These are phyloP conservation scores for Myotis davidii DNA, from an alignment of 2,113 vertebrate genomes.

Conservation along the genomic window DNA sequence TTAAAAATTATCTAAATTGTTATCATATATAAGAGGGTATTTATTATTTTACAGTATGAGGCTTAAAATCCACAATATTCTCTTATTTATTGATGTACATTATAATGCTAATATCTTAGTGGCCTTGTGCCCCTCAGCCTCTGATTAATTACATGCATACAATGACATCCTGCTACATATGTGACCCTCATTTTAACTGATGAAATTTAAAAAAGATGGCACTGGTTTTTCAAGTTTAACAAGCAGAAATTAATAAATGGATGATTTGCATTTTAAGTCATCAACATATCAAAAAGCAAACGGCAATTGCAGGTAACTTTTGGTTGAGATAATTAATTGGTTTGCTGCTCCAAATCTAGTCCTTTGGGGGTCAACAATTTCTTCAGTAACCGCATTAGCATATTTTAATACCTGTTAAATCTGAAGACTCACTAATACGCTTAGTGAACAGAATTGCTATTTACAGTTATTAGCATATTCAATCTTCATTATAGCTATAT, in stretches of 20 bases:
- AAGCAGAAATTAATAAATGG: slow-evolving; percentile 74
- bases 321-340: slow-evolving; percentile 75
- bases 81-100: slow-evolving; percentile 23
- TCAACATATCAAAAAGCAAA: slow-evolving; percentile 71
- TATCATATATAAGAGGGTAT: background rate
- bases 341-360: slow-evolving; percentile 64
- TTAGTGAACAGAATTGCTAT: slow-evolving; percentile 71
- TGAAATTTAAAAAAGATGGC: slow-evolving; percentile 72
- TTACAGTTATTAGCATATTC: slow-evolving; percentile 73
- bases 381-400: slow-evolving; percentile 74
- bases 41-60: slow-evolving; percentile 34
- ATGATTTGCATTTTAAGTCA: slow-evolving; percentile 69
- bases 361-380: slow-evolving; percentile 74
- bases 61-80: slow-evolving; percentile 35
- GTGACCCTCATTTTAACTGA: slow-evolving; percentile 69
- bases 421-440: slow-evolving; percentile 61
- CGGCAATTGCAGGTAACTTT: slow-evolving; percentile 63
- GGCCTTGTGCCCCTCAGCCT: background rate
- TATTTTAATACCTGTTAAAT: slow-evolving; percentile 81
- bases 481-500: slow-evolving; percentile 58
- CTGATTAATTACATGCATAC: slow-evolving; percentile 61
- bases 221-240: slow-evolving; percentile 61
- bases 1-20: background rate
- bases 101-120: slow-evolving; percentile 53
- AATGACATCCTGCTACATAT: slow-evolving; percentile 54